Evolutionary conservation across 2,888 invertebrate species (phyloP).

Genomic region (Stictocephala bisonia): DNA sequence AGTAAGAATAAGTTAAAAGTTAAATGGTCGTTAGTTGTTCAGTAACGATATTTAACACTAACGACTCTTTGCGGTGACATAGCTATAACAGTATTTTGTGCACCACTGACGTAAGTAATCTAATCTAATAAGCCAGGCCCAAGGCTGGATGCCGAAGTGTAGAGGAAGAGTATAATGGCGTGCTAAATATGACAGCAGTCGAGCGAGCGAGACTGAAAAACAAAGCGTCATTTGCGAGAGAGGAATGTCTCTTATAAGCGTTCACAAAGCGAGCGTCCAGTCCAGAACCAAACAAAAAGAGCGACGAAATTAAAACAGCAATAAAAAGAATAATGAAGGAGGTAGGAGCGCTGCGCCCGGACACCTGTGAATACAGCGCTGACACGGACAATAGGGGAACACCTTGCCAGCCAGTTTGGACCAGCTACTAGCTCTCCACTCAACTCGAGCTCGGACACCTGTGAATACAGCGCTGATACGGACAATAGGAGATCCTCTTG

Average conservation of each 20-base stretch:
- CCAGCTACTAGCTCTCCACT: too few relatives aligned
- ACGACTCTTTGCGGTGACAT: too few relatives aligned
- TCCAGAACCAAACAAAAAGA: constrained; percentile 41
- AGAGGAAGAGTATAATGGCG: constrained; percentile 6
- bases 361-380: constrained; percentile 29
- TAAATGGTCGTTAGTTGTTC: too few relatives aligned
- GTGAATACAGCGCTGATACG: constrained; percentile 19
- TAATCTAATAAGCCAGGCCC: too few relatives aligned
- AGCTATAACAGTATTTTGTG: too few relatives aligned
- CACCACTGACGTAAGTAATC: too few relatives aligned
- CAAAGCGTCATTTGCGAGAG: constrained; percentile 46
- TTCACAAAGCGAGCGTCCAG: constrained; percentile 28
- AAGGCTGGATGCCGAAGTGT: not conserved
- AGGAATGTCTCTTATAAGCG: constrained; percentile 42
- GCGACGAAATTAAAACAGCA: constrained; percentile 49
- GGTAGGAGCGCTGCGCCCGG: constrained; percentile 1
- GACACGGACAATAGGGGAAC: constrained; percentile 16
- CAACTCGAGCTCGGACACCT: constrained; percentile 35
- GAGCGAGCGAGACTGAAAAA: constrained; percentile 28
- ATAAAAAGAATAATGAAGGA: constrained; percentile 47
- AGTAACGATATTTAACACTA: too few relatives aligned
- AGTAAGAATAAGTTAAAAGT: too few relatives aligned
- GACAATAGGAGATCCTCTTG: too few relatives aligned
- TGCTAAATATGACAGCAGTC: constrained; percentile 43
- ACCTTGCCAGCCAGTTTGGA: too few relatives aligned